phyloP scores from a whole-genome alignment of 1,140 invertebrate species.

The Drosophila repletoides region DNA sequence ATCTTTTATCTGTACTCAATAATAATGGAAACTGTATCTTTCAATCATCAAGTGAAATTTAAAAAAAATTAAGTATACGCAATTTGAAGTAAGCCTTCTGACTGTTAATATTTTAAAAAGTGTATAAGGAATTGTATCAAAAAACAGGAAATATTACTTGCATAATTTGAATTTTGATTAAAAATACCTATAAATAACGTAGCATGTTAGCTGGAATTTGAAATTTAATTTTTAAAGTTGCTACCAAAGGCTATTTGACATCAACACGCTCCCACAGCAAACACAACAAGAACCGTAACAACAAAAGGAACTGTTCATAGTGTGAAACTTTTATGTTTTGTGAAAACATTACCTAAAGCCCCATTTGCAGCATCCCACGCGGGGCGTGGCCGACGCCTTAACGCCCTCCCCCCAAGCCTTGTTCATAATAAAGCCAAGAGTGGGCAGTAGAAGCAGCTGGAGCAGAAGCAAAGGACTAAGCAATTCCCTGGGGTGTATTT shows the following conservation, averaged over 20 bases:
- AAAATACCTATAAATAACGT: neutral
- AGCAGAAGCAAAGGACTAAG: constrained; percentile 25
- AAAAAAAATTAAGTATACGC: too few relatives aligned
- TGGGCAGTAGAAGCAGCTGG: neutral
- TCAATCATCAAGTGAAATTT: too few relatives aligned
- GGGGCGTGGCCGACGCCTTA: too few relatives aligned
- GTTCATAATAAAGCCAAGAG: neutral
- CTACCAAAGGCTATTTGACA: constrained; percentile 12
- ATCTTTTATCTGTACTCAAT: too few relatives aligned
- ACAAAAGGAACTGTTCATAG: constrained; percentile 37
- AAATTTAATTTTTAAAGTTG: constrained; percentile 31
- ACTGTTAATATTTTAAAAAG: too few relatives aligned
- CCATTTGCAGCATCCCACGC: constrained; percentile 34
- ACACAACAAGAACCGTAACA: constrained; percentile 18
- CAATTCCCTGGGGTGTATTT: constrained; percentile 74
- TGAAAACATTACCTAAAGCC: constrained; percentile 69
- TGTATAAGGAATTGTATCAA: too few relatives aligned
- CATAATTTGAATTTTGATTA: too few relatives aligned
- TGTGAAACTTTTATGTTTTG: constrained; percentile 74
- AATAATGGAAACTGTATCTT: too few relatives aligned
- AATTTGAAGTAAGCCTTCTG: too few relatives aligned
- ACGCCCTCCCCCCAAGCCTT: too few relatives aligned
- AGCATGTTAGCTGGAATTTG: constrained; percentile 14
- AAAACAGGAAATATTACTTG: too few relatives aligned
- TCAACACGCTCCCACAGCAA: constrained; percentile 7